Conservation (phyloP, 2,797 vertebrate species). For the Neosilurus hyrtlii region DNA sequence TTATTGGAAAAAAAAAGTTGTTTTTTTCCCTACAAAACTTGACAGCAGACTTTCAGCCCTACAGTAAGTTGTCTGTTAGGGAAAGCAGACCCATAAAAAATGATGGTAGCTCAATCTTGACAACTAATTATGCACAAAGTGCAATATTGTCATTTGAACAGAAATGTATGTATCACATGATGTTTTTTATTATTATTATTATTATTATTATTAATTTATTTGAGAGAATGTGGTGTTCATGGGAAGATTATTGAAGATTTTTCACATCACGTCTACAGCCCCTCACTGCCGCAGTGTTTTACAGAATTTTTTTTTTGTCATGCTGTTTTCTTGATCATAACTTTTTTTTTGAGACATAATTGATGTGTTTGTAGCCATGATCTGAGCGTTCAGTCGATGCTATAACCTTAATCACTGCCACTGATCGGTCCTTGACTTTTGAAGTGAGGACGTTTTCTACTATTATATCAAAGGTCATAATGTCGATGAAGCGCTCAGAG, state of each 20-base stretch:
- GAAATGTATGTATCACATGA: not conserved
- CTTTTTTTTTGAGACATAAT: conserved; percentile 5
- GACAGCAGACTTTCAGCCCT: conserved; percentile 9
- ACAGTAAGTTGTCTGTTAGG: conserved; percentile 11
- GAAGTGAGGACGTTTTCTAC: conserved; percentile 34
- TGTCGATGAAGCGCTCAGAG: conserved; percentile 17
- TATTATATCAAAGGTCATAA: conserved; percentile 25
- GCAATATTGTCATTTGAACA: conserved; percentile 28
- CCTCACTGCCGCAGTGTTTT: conserved; percentile 51
- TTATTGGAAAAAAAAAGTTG: conserved; percentile 24
- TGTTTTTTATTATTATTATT: not conserved
- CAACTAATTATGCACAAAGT: conserved; percentile 33
- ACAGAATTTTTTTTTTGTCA: conserved; percentile 10
- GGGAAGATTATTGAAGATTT: not conserved
- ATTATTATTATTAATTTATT: not conserved
- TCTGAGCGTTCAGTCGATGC: conserved; percentile 28
- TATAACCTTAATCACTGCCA: conserved; percentile 41
- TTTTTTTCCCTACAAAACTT: conserved; percentile 29
- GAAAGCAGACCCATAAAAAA: conserved; percentile 31
- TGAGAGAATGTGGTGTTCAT: not conserved
- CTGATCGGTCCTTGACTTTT: conserved; percentile 19
- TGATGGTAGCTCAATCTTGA: conserved; percentile 8
- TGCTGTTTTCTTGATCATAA: not conserved
- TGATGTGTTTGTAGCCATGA: conserved; percentile 32
- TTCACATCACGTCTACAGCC: conserved; percentile 8